These are phyloP conservation scores for Olivierus martensii DNA, from an alignment of 1,140 invertebrate genomes.

Conservation along the genomic window DNA sequence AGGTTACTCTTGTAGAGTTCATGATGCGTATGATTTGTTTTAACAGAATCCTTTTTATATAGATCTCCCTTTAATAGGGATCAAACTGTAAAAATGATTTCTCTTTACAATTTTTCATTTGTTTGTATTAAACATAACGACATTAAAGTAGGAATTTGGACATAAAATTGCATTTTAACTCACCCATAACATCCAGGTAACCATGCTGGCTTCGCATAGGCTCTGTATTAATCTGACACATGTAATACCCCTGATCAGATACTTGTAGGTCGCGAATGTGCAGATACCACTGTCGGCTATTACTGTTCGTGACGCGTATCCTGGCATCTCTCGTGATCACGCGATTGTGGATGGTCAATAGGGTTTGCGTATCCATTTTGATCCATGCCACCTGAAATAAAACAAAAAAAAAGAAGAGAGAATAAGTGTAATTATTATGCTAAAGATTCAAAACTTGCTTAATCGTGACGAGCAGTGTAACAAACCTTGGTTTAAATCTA, in stretches of 20 bases:
- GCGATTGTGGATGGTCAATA: constrained; percentile 79
- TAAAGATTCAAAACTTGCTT: no score
- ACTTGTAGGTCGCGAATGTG: constrained; percentile 81
- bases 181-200: constrained; percentile 83
- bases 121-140: no score
- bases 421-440: no score
- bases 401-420: neutral
- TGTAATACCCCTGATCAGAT: constrained; percentile 80
- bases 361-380: constrained; percentile 79
- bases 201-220: constrained; percentile 69
- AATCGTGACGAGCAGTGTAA: no score
- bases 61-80: no score
- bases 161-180: constrained; percentile 30
- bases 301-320: constrained; percentile 57
- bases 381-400: constrained; percentile 68
- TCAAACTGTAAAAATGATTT: no score
- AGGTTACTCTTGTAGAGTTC: no score
- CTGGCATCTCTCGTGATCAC: constrained; percentile 76
- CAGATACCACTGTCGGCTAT: constrained; percentile 44
- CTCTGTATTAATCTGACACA: constrained; percentile 93
- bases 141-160: no score
- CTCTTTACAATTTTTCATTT: no score
- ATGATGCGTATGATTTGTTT: no score
- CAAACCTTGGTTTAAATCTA: no score
- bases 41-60: no score